Conservation (phyloP, 1,140 invertebrate genomes). For the Leptestheria dahalacensis region DNA sequence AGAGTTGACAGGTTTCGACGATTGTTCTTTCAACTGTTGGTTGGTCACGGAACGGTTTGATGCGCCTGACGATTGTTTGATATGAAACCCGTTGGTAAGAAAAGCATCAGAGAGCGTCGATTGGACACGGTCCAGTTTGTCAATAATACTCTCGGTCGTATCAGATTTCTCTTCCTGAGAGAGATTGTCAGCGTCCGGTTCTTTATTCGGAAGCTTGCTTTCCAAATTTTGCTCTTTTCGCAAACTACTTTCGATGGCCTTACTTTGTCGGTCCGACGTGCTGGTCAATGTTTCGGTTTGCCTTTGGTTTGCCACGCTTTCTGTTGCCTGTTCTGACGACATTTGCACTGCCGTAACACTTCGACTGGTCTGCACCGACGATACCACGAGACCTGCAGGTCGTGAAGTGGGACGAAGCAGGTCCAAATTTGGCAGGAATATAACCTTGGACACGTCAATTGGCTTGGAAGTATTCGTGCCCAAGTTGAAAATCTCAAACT, state of each 20-base stretch:
- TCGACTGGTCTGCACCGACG: slow-evolving; percentile 58
- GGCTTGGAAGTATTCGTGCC: not conserved
- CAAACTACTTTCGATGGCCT: not conserved
- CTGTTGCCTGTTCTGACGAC: slow-evolving; percentile 48
- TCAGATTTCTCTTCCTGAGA: slow-evolving; percentile 23
- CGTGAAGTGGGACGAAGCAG: not conserved
- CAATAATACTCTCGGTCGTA: slow-evolving; percentile 65
- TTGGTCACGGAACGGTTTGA: not conserved
- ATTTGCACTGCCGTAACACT: slow-evolving; percentile 64
- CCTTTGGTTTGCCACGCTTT: slow-evolving; percentile 34
- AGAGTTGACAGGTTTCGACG: slow-evolving; percentile 1
- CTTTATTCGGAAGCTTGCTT: not conserved
- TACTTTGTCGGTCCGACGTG: slow-evolving; percentile 13
- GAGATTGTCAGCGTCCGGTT: not conserved
- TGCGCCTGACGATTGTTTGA: slow-evolving; percentile 22
- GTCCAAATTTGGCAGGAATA: slow-evolving; percentile 5
- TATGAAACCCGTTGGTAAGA: slow-evolving; percentile 40
- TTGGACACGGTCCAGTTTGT: slow-evolving; percentile 64
- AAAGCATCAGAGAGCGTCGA: slow-evolving; percentile 62
- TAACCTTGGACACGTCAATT: not conserved
- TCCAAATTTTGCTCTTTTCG: slow-evolving; percentile 5
- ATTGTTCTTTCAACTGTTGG: not conserved
- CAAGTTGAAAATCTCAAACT: slow-evolving; percentile 3
- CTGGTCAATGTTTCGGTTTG: slow-evolving; percentile 1
- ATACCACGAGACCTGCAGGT: not conserved